Evolutionary conservation across 2,888 invertebrate genomes (phyloP).

Genomic region (Hypena proboscidalis): DNA sequence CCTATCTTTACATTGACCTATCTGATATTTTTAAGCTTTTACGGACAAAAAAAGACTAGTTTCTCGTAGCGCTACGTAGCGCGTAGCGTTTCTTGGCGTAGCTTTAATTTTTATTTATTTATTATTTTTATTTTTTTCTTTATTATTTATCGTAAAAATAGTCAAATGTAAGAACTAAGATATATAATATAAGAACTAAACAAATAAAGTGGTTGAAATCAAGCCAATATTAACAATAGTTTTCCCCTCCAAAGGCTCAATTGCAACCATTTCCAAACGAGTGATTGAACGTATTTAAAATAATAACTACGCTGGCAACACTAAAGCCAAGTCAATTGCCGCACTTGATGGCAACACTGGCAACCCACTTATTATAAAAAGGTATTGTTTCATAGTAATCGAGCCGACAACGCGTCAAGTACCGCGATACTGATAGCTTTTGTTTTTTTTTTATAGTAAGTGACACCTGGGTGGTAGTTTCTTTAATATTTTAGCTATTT

Average conservation of each 20-base stretch:
- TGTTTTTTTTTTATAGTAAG: constrained; percentile 22
- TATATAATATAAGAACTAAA: neutral
- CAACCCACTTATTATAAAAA: constrained; percentile 53
- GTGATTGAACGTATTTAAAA: constrained; percentile 27
- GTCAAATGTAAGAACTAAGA: too few relatives aligned
- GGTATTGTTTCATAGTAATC: constrained; percentile 42
- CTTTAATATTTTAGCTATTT: too few relatives aligned
- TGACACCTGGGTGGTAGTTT: constrained; percentile 12
- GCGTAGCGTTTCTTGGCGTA: too few relatives aligned
- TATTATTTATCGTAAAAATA: too few relatives aligned
- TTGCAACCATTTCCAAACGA: constrained; percentile 28
- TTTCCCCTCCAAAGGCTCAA: constrained; percentile 31
- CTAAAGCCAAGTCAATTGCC: constrained; percentile 48
- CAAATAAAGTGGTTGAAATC: neutral
- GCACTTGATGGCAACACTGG: constrained; percentile 40
- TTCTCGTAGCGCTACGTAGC: too few relatives aligned
- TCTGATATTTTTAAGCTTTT: too few relatives aligned
- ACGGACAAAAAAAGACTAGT: too few relatives aligned
- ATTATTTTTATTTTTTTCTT: too few relatives aligned
- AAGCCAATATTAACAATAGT: constrained; percentile 6
- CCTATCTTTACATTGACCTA: too few relatives aligned
- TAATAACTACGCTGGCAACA: constrained; percentile 25
- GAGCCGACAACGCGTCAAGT: constrained; percentile 2
- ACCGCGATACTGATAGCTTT: constrained; percentile 39
- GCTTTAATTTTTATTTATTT: too few relatives aligned